Base-by-base conservation (phyloP, 2,113 vertebrate genomes). In the Regulus satrapa region DNA sequence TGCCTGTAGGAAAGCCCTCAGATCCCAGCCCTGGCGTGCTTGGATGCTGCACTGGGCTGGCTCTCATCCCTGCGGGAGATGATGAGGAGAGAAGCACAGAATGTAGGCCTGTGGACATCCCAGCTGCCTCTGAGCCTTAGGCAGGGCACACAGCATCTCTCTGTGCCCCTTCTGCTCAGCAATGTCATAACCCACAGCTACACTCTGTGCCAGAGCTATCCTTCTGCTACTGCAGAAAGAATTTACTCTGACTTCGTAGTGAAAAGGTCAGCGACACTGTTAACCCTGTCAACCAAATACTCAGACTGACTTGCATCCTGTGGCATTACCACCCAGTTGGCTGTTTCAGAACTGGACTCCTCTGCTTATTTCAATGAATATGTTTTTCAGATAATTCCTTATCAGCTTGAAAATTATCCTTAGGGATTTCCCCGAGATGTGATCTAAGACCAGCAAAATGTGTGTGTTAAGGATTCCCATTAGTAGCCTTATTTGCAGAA, bases 401-500 rank as follows among this genome's bases (percentile, higher is more conserved):
- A 54, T 1, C 18, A 72, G 23, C 40, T 32, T 28, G 4, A 51
- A 82, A 16, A 58, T 63, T 64, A 52, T 75, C 46, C 61, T 55
- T n/a, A 43, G 73, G 48, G 52, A 40, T 78, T 78, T 52, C 21
- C 10, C 46, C 36, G 56, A 85, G 61, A 40, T 1, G 1, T 63
- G 34, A 52, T 72, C 68, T 41, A 56, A 78, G 64, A 64, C 19
- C 31, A 64, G n/a, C 52, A 61, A 78, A 68, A 38, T 40, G 7
- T 32, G 25, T 78, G 34, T 64, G 29, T 85, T 52, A 54, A 56
- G 49, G 73, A 58, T 79, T 88, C 49, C 48, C 34, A 43, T 43
- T 58, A 67, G 58, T 51, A 69, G 49, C 29, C 83, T 80, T 52
- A 58, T 93, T 76, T 89, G 46, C 54, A 94, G 87, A 89, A 92